phyloP scores from a whole-genome alignment of 1,140 invertebrate species.

The Leptinotarsa defecta region DNA sequence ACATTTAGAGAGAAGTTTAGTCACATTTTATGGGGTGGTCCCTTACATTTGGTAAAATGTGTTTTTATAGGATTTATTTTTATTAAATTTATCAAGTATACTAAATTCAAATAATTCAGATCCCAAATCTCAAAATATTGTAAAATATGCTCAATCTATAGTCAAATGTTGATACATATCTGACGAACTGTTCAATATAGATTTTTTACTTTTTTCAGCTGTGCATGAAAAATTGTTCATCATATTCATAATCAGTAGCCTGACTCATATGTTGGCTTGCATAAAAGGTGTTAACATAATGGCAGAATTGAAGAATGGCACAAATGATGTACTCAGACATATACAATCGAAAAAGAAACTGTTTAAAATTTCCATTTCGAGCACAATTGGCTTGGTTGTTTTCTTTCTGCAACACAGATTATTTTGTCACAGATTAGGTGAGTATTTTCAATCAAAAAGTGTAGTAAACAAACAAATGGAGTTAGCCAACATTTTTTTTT shows the following conservation, averaged over 20 bases:
- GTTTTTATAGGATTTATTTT: too few relatives aligned
- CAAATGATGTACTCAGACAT: conserved; percentile 45
- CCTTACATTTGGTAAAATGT: too few relatives aligned
- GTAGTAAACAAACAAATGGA: conserved; percentile 8
- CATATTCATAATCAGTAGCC: conserved; percentile 85
- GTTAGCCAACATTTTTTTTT: conserved; percentile 38
- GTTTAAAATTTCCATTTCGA: conserved; percentile 74
- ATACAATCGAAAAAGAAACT: conserved; percentile 73
- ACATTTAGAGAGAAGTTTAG: too few relatives aligned
- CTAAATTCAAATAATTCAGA: too few relatives aligned
- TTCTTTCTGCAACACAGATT: conserved; percentile 88
- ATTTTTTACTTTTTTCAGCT: conserved; percentile 64
- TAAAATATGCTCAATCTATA: too few relatives aligned
- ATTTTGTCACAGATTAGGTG: conserved; percentile 86
- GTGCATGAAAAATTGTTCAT: conserved; percentile 93
- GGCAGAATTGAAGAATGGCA: conserved; percentile 51
- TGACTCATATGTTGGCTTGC: conserved; percentile 81
- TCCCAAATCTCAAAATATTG: too few relatives aligned
- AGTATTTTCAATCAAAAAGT: conserved; percentile 47
- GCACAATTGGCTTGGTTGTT: conserved; percentile 79
- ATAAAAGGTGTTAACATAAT: conserved; percentile 58
- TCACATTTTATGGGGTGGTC: too few relatives aligned
- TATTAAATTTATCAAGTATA: too few relatives aligned
- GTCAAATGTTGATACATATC: too few relatives aligned
- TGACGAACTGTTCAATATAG: too few relatives aligned